Base-by-base conservation (phyloP, 2,888 invertebrate species). In the Clitarchus hookeri region DNA sequence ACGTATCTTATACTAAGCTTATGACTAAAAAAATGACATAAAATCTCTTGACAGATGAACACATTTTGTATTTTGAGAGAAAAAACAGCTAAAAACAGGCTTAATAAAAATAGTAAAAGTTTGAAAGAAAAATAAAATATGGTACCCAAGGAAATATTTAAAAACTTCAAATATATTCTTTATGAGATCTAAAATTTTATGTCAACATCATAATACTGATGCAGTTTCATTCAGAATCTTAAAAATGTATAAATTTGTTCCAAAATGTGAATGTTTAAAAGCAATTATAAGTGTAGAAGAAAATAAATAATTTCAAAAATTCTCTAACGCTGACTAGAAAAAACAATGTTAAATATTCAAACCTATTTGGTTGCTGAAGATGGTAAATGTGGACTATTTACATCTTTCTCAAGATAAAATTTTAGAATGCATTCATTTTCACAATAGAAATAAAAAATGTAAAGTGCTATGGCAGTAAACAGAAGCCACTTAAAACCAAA, bases 11-110 rank as follows among this genome's bases (percentile, higher is more conserved):
- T 23, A 65, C 65, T 65, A 65, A 16, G 65, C 65, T 65, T 65
- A 65, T 2, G n/a, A 19, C n/a, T 65, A 23, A 13, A 48, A 65
- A 65, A 65, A 65, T 65, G 6, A 65, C 6, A 65, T 65, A 65
- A 65, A 65, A 65, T n/a, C 8, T 65, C 65, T 65, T 65, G 65
- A 48, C 16, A 48, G 48, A 65, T 65, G 65, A 65, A 65, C 65
- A 65, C 65, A 65, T 65, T 65, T 65, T 65, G 65, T 65, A 65
- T 65, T 19, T 65, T 65, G n/a, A 65, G 65, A 65, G n/a, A 65
- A 65, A 16, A 65, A 11, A 65, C 65, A 65, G 8, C 8, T 23
- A 65, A 65, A 65, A 65, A 65, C n/a, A 65, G n/a, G 16, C 65
- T 65, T 0, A 65, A n/a, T 23, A 65, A 23, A 65, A 65, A 8